phyloP scores from a whole-genome alignment of 1,140 invertebrate genomes.

The Drosophila santomea region DNA sequence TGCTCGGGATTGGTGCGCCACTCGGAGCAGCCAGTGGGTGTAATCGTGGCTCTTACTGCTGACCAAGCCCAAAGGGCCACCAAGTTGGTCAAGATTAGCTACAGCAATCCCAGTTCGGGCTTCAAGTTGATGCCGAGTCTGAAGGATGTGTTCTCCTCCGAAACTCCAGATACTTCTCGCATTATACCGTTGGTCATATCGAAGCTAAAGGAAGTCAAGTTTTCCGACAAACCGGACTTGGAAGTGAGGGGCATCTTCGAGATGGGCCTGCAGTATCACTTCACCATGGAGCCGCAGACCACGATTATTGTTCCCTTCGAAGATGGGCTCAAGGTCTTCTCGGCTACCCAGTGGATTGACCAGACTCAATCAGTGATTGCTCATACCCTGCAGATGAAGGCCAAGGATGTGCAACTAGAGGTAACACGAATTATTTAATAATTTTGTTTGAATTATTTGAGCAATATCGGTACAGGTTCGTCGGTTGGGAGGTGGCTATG shows the following conservation, averaged over 20 bases:
- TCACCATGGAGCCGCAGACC: conserved; percentile 89
- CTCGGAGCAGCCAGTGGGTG: conserved; percentile 90
- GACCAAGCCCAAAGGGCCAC: conserved; percentile 87
- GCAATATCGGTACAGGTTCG: conserved; percentile 53
- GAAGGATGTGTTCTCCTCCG: conserved; percentile 86
- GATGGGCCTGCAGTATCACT: conserved; percentile 82
- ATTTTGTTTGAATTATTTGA: no score
- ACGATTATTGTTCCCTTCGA: conserved; percentile 87
- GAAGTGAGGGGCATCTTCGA: conserved; percentile 70
- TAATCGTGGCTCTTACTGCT: conserved; percentile 88
- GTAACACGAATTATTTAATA: conserved; percentile 64
- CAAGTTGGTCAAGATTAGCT: conserved; percentile 89
- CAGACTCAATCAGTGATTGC: conserved; percentile 87
- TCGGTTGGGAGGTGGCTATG: conserved; percentile 90
- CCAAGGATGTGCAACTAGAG: conserved; percentile 86
- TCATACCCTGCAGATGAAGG: conserved; percentile 85
- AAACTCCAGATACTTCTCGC: conserved; percentile 60
- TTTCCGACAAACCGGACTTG: conserved; percentile 44
- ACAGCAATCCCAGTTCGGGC: conserved; percentile 40
- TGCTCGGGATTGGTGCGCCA: conserved; percentile 86
- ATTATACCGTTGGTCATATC: conserved; percentile 35
- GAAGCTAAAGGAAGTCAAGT: conserved; percentile 42
- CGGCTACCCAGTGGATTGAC: conserved; percentile 89
- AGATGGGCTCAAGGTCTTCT: conserved; percentile 87
- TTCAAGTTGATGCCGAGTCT: conserved; percentile 85